These are phyloP conservation scores for Bambusicola thoracicus DNA, from an alignment of 2,113 vertebrate species.

Conservation along the genomic window DNA sequence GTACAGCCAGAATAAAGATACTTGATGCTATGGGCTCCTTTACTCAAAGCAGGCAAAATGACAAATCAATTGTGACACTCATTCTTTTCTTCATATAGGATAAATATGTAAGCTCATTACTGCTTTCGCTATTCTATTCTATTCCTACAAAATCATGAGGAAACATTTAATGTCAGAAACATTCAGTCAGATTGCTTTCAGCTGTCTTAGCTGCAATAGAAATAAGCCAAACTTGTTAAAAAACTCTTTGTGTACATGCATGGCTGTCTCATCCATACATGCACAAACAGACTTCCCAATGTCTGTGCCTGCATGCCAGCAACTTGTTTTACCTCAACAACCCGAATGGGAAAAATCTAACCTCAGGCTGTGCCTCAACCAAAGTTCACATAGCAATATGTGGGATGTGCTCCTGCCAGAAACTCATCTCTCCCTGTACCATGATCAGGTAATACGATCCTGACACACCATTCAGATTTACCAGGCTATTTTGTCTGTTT, in stretches of 20 bases:
- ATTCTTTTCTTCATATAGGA: constrained; percentile 57
- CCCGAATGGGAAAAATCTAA: not conserved
- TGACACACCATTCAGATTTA: not conserved
- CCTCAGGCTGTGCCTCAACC: constrained; percentile 1
- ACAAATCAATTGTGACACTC: constrained; percentile 39
- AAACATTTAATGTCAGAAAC: constrained; percentile 45
- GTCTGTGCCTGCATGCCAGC: not conserved
- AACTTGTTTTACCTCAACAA: constrained; percentile 12
- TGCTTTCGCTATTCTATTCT: constrained; percentile 33
- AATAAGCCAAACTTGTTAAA: not conserved
- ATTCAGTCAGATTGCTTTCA: constrained; percentile 42
- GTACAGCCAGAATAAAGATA: not conserved
- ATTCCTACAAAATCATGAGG: constrained; percentile 37
- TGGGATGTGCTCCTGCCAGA: not conserved
- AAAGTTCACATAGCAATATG: not conserved
- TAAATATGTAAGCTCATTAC: constrained; percentile 67
- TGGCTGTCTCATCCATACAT: not conserved
- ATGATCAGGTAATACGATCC: constrained; percentile 19
- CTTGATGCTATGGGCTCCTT: not conserved
- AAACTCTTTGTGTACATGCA: not conserved
- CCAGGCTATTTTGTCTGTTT: not conserved
- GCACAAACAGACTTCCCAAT: not conserved
- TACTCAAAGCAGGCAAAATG: not conserved
- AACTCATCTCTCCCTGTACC: not conserved
- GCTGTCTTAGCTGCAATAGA: not conserved